Evolutionary conservation across 1,140 invertebrate species (phyloP), one percentile per base, ranked within the genome.

Genomic region (Danaus plexippus): DNA sequence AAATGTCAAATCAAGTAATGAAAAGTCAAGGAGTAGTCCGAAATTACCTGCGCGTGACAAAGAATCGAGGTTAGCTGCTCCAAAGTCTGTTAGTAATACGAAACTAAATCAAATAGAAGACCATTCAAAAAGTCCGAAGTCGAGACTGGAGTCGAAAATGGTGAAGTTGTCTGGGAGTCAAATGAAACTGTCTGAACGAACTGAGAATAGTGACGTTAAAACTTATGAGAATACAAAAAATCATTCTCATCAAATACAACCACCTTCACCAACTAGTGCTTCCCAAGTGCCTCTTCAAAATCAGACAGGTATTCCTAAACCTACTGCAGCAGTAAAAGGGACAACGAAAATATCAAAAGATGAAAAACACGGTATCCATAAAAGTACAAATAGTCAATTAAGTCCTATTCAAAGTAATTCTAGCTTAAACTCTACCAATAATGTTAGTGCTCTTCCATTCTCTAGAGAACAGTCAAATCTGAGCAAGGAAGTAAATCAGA

Each of bases 291-390:
- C 77, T 18, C 65, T 71, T 15, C 80, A 75, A 64, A 80, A 78
- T 64, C 78, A 80, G 7, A 95, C 93, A 9, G 93, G 93, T 11
- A 94, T 97, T 70, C 95, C 95, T 1, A 97, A 97, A 85, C 95
- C 95, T 5, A 96, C 94, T 11, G 94, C 95, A 10, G 92, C 95
- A 56, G 94, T 97, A 4, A 97, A 96, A 89, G 95, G 95, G 64
- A 95, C 93, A 2, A 91, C 90, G 43, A 94, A 94, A 86, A 88
- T 90, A 54, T 88, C 87, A 12, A 88, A 88, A 76, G 86, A 88
- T 52, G 87, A 88, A 59, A 85, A 75, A 66, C 77, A 80, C 70
- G 61, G 71, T 61, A 73, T 81, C 53, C 64, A 79, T 64, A 87
- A 87, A 71, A 81, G 79, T 80, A 77, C 77, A 71, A 87, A 78